Evolutionary conservation across 2,888 invertebrate species (phyloP).

Genomic region (Drosophila buzzatii): DNA sequence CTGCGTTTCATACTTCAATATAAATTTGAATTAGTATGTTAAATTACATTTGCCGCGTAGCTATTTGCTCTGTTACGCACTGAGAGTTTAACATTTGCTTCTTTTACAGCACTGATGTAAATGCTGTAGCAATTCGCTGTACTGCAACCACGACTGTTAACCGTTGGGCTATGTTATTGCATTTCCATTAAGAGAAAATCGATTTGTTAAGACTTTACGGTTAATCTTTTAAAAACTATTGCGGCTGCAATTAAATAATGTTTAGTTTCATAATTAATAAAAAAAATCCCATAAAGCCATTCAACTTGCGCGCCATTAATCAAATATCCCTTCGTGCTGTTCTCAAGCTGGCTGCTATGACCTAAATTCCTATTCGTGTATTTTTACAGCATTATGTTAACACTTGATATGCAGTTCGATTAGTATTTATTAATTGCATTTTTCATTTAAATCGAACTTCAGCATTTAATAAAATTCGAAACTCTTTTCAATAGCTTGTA

Average conservation of each 20-base stretch:
- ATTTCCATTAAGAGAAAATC: too few species aligned
- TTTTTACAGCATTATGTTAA: background rate
- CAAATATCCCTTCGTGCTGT: background rate
- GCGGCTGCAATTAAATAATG: background rate
- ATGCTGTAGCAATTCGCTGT: background rate
- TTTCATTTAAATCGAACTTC: background rate
- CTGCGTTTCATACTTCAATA: background rate
- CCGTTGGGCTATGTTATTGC: too few species aligned
- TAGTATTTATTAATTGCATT: background rate
- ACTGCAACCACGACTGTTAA: background rate
- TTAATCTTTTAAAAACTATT: background rate
- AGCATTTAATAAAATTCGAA: background rate
- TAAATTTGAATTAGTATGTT: background rate
- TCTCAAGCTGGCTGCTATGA: constrained; percentile 18
- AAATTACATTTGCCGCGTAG: background rate
- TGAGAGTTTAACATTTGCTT: background rate
- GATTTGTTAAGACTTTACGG: background rate
- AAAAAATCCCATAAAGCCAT: background rate
- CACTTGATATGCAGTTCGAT: background rate
- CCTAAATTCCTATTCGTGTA: background rate
- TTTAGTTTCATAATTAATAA: too few species aligned
- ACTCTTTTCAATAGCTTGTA: background rate
- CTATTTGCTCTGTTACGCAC: background rate
- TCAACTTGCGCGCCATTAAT: background rate
- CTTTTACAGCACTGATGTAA: too few species aligned